phyloP scores from a whole-genome alignment of 2,113 vertebrate genomes.

The Hemicordylus capensis region DNA sequence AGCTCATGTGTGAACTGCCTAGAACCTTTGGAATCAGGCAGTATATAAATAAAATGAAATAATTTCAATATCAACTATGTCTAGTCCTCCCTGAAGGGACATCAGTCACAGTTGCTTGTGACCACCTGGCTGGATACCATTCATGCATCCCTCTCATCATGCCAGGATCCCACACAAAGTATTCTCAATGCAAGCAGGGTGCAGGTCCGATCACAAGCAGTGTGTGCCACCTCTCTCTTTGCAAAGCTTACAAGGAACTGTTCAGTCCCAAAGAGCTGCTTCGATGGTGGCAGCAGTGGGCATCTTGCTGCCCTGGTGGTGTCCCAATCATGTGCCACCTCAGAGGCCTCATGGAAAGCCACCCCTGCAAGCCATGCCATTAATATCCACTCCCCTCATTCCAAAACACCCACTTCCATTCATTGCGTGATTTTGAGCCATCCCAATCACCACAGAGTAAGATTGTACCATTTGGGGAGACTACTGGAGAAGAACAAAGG shows the following conservation, averaged over 20 bases:
- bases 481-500: background rate
- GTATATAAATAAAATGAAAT: too few relatives aligned
- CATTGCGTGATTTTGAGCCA: rapidly evolving
- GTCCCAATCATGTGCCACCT: too few relatives aligned
- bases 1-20: too few relatives aligned
- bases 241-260: background rate
- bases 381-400: background rate
- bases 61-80: too few relatives aligned
- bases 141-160: background rate
- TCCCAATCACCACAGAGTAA: background rate
- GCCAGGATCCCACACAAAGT: background rate
- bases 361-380: background rate
- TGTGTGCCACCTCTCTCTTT: background rate
- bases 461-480: background rate
- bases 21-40: too few relatives aligned
- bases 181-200: background rate
- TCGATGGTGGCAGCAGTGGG: too few relatives aligned
- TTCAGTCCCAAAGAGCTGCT: too few relatives aligned
- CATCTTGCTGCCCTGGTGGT: too few relatives aligned
- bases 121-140: background rate
- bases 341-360: too few relatives aligned
- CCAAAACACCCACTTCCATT: background rate
- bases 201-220: background rate
- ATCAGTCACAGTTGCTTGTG: too few relatives aligned
- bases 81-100: too few relatives aligned